Evolutionary conservation across 1,140 invertebrate genomes (phyloP), one percentile per base, ranked within the genome.

Genomic region (Laupala kohalensis): DNA sequence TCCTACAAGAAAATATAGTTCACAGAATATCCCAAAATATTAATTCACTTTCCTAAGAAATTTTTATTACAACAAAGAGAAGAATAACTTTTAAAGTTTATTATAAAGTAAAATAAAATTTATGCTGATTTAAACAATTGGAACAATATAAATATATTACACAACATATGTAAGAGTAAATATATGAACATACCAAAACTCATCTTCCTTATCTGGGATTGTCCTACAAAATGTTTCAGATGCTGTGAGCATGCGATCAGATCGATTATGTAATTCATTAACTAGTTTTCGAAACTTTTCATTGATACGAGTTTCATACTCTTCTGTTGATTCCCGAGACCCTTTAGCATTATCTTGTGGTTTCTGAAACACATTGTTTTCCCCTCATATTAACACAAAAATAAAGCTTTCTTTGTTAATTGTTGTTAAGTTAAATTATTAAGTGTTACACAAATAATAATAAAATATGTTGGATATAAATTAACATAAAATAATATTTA

Each of bases 1-100:
- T 64, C 53, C 73, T 73, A 23, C 73, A 71, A 72, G 67, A 26
- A 64, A 71, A n/a, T n/a, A n/a, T n/a, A n/a, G n/a, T 71, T 71
- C 30, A 72, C 62, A 63, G n/a, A n/a, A 63, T 15, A 63, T n/a
- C n/a, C n/a, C n/a, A n/a, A n/a, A n/a, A n/a, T n/a, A n/a, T n/a
- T n/a, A 13, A 63, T 63, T 63, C 62, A 63, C 62, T 63, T 63
- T 63, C 13, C 13, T n/a, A 63, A 63, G 13, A 63, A n/a, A 15
- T 63, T 63, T 63, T 15, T 63, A 15, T 15, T 63, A 15, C 62
- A 63, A 63, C 13, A 13, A 63, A 13, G 13, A 63, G n/a, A 13
- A 63, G n/a, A n/a, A 15, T 63, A 63, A 13, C 62, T 63, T 63
- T 63, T 15, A n/a, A n/a, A n/a, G n/a, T 63, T 63, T n/a, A n/a